phyloP scores from a whole-genome alignment of 2,888 invertebrate genomes.

The Enchytraeus crypticus region DNA sequence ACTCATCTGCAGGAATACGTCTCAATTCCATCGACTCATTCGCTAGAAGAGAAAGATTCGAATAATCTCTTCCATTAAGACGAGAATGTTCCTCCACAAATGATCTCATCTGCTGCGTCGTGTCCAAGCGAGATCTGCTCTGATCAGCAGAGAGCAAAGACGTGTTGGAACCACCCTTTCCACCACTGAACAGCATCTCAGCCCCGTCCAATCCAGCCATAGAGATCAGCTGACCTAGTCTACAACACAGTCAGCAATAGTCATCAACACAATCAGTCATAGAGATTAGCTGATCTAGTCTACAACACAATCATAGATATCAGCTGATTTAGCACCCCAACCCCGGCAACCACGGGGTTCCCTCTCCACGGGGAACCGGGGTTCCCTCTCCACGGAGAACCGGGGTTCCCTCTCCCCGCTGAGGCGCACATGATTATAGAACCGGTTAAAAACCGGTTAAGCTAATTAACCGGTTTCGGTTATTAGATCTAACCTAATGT shows the following conservation, averaged over 20 bases:
- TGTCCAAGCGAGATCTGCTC: not conserved
- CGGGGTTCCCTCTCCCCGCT: too few species aligned
- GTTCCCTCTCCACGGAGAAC: too few species aligned
- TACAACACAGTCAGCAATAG: conserved; percentile 23
- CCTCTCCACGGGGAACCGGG: not conserved
- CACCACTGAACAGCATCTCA: conserved; percentile 20
- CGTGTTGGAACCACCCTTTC: too few species aligned
- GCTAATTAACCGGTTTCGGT: too few species aligned
- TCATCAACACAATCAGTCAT: conserved; percentile 32
- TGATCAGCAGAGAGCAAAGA: not conserved
- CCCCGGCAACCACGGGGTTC: not conserved
- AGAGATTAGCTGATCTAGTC: conserved; percentile 41
- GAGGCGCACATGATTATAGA: too few species aligned
- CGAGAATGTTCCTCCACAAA: not conserved
- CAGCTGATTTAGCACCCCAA: not conserved
- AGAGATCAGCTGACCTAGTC: conserved; percentile 42
- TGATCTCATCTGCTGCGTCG: conserved; percentile 1
- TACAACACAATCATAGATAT: conserved; percentile 23
- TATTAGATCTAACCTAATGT: too few species aligned
- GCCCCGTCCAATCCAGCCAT: conserved; percentile 40
- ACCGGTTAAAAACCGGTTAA: too few species aligned
- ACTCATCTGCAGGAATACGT: too few species aligned
- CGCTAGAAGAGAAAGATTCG: too few species aligned
- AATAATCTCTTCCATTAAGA: not conserved
- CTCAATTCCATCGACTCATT: too few species aligned